A percentile compares a stretch with the other conserved stretches of the same genome.
Evolutionary conservation across 2,113 vertebrate species (phyloP).

Genomic region (crab-eating macaque (Macaca fascicularis)): DNA sequence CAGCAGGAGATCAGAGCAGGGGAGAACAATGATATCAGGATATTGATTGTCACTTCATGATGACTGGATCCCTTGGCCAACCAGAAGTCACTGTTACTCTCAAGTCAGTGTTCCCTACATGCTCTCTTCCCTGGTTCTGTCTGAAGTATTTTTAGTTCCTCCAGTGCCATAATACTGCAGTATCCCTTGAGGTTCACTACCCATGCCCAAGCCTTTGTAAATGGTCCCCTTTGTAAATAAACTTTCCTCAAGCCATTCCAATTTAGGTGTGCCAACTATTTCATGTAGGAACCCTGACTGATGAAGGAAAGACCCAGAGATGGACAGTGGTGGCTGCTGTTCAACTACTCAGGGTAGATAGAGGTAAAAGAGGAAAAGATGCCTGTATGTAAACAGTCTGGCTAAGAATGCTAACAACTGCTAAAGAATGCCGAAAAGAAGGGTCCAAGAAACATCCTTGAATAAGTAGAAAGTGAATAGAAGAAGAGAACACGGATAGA

Average conservation of each 20-base stretch:
- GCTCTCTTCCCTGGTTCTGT: neutral
- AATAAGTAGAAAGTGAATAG: neutral
- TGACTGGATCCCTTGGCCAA: neutral
- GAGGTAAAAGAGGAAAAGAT: neutral
- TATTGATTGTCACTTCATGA: neutral
- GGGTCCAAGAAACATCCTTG: neutral
- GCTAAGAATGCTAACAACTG: neutral
- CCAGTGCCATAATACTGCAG: neutral
- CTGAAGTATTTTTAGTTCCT: neutral
- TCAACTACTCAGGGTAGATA: neutral
- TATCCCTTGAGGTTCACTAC: neutral
- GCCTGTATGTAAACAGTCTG: neutral
- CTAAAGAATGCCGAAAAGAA: neutral
- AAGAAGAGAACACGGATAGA: neutral
- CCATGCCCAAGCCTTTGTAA: neutral
- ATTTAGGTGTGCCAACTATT: neutral
- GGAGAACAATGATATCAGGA: neutral
- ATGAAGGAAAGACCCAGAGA: neutral
- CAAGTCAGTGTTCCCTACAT: neutral
- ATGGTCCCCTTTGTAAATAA: neutral
- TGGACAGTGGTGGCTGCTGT: neutral
- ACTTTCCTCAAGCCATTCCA: neutral
- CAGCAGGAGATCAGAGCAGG: neutral
- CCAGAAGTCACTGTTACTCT: neutral
- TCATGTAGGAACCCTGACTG: neutral